phyloP scores from a whole-genome alignment of 64 coral and sea anemone species.

The Hydrozoanthus tunicans region DNA sequence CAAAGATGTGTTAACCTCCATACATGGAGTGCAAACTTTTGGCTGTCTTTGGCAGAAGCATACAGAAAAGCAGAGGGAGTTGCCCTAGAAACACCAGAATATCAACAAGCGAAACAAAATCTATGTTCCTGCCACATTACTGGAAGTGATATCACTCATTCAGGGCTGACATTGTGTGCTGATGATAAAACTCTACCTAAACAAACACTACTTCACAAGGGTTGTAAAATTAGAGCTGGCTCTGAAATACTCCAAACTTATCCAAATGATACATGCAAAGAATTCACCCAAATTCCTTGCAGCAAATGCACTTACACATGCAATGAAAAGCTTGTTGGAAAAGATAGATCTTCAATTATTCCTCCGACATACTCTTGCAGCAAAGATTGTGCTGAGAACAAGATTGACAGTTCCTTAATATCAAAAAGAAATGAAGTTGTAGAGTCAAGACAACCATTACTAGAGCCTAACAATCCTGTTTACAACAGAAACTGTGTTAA shows the following conservation, averaged over 20 bases:
- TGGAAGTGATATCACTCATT: neutral
- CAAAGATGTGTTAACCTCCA: conserved; percentile 49
- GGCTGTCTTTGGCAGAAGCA: conserved; percentile 26
- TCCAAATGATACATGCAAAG: neutral
- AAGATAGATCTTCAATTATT: too few species aligned
- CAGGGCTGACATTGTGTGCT: neutral
- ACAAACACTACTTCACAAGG: neutral
- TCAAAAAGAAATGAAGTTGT: neutral
- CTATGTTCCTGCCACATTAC: neutral
- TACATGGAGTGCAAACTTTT: conserved; percentile 49
- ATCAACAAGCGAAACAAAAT: neutral
- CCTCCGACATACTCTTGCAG: too few species aligned
- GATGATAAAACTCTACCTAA: neutral
- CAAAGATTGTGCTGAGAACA: too few species aligned
- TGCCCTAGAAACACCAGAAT: neutral
- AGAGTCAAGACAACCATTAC: neutral
- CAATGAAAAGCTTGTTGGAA: too few species aligned
- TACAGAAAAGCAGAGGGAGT: conserved; percentile 19
- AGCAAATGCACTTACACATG: too few species aligned
- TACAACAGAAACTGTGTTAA: neutral
- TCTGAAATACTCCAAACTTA: neutral
- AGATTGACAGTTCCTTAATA: too few species aligned
- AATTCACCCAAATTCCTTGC: neutral
- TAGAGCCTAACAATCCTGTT: neutral
- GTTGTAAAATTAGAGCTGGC: neutral